Conservation (phyloP, 1,140 invertebrate species). For the Temnothorax nylanderi region DNA sequence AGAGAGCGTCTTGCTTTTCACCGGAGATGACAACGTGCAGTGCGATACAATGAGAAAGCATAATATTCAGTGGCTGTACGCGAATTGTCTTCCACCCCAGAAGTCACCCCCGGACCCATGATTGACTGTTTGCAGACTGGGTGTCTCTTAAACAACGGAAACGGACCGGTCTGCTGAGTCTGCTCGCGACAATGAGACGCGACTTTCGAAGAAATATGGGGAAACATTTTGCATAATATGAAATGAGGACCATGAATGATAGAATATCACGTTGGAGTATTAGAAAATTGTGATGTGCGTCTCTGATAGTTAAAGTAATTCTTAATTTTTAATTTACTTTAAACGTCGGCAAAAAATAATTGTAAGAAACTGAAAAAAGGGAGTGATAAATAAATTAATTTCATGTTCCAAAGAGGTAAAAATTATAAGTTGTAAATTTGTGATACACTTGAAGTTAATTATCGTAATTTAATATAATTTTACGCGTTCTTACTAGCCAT, state of each 20-base stretch:
- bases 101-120: conserved; percentile 50
- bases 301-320: not conserved
- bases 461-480: not conserved
- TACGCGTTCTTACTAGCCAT: not conserved
- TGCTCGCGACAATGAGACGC: conserved; percentile 41
- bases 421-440: not conserved
- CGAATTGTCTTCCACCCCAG: conserved; percentile 64
- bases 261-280: not conserved
- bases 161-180: conserved; percentile 5
- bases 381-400: not conserved
- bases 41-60: conserved; percentile 67
- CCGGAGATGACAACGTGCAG: conserved; percentile 64
- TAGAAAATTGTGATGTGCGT: not conserved
- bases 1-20: conserved; percentile 70
- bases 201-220: conserved; percentile 38
- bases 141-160: conserved; percentile 70
- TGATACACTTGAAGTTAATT: not conserved
- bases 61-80: conserved; percentile 64
- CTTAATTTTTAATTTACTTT: not conserved
- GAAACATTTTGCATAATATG: conserved; percentile 9
- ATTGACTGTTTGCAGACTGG: conserved; percentile 69
- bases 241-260: conserved; percentile 22
- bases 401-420: not conserved
- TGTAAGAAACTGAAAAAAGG: not conserved
- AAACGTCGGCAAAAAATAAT: not conserved